A percentile compares a stretch with the other conserved stretches of the same genome.
Conservation (phyloP, 2,797 vertebrate genomes). For the Lophotriccus pileatus region DNA sequence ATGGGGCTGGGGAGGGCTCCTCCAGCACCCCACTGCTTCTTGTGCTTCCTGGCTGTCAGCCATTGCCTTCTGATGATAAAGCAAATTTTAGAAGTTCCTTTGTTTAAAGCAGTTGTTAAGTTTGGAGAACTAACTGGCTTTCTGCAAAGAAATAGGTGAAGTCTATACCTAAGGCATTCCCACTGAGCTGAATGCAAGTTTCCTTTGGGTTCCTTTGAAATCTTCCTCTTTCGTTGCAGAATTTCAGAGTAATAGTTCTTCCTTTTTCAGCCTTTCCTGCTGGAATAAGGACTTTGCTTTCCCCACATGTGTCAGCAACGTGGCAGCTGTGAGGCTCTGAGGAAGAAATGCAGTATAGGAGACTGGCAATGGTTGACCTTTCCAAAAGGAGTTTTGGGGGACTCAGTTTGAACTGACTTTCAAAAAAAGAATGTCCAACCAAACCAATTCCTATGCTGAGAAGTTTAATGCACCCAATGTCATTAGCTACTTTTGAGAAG, state of each 20-base stretch:
- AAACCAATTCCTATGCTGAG: background rate
- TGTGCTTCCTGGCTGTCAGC: background rate
- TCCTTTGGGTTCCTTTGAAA: conserved; percentile 19
- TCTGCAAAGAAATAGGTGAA: conserved; percentile 26
- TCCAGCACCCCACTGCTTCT: background rate
- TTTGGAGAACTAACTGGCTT: background rate
- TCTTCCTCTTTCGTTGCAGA: background rate
- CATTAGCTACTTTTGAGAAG: background rate
- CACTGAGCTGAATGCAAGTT: background rate
- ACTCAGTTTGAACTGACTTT: background rate
- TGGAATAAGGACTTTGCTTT: background rate
- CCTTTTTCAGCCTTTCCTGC: background rate
- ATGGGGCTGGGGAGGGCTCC: background rate
- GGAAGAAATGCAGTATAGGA: background rate
- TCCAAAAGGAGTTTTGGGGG: background rate
- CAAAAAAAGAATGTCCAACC: background rate
- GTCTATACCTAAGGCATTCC: conserved; percentile 18
- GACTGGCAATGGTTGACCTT: background rate
- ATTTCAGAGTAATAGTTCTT: background rate
- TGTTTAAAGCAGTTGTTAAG: conserved; percentile 1
- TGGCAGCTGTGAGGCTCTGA: background rate
- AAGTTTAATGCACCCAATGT: background rate
- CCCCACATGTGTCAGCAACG: background rate
- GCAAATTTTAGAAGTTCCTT: background rate
- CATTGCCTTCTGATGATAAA: background rate